These are phyloP conservation scores for Syrrhaptes paradoxus DNA, from an alignment of 2,113 vertebrate genomes.

Conservation along the genomic window DNA sequence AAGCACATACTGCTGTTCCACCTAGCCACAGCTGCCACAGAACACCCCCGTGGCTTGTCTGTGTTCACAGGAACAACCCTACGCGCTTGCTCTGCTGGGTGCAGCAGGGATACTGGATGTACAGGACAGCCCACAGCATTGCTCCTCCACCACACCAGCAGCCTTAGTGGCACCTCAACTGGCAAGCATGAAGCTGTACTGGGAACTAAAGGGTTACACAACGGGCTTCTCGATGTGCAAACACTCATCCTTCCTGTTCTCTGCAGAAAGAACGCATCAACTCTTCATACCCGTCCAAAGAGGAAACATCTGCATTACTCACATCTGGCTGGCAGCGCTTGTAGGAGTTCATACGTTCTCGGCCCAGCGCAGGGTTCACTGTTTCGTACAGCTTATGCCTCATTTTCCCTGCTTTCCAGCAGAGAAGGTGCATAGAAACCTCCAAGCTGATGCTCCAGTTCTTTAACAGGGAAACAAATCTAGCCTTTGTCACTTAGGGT, in stretches of 20 bases:
- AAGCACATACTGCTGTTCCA: not conserved
- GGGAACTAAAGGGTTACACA: slow-evolving; percentile 18
- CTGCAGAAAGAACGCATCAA: not conserved
- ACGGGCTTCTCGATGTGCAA: not conserved
- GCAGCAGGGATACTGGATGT: not conserved
- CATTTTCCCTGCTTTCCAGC: not conserved
- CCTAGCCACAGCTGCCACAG: not conserved
- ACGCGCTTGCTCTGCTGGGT: not conserved
- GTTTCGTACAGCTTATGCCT: not conserved
- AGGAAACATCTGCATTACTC: slow-evolving; percentile 37
- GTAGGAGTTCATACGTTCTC: not conserved
- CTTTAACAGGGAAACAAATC: not conserved
- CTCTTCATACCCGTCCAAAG: not conserved
- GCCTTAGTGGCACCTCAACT: fast-evolving
- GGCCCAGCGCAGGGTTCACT: not conserved
- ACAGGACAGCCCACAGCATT: not conserved
- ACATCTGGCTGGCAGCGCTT: slow-evolving; percentile 11
- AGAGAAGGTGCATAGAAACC: not conserved
- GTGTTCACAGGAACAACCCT: not conserved
- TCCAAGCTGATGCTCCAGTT: not conserved
- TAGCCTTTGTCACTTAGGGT: not conserved
- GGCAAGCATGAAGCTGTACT: not conserved
- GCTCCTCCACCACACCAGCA: not conserved
- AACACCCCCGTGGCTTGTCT: not conserved
- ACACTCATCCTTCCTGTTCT: slow-evolving; percentile 32